These are phyloP conservation scores for Lepidurus arcticus DNA, from an alignment of 1,140 invertebrate genomes.

Conservation along the genomic window DNA sequence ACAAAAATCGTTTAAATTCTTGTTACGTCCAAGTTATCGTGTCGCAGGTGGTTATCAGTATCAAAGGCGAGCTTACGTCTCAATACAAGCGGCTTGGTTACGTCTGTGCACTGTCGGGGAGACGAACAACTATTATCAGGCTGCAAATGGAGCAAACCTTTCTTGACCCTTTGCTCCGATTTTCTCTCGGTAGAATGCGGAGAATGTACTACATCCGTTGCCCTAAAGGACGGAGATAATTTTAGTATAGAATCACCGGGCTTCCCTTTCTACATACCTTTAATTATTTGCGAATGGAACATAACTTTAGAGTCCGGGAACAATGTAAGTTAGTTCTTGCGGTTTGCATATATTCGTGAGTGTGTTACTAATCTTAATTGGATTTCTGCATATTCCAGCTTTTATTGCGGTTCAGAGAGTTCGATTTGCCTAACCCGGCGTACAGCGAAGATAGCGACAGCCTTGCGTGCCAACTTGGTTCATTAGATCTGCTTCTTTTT, in stretches of 20 bases:
- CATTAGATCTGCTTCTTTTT: conserved; percentile 19
- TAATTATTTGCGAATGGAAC: conserved; percentile 31
- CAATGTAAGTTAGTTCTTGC: conserved; percentile 24
- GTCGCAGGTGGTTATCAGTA: background rate
- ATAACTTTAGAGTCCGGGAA: conserved; percentile 26
- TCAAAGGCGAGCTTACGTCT: conserved; percentile 15
- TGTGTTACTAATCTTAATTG: background rate
- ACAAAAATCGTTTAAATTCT: background rate
- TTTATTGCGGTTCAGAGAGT: conserved; percentile 23
- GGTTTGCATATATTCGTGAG: background rate
- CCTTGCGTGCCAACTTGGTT: conserved; percentile 16
- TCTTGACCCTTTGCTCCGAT: conserved; percentile 19
- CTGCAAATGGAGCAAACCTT: conserved; percentile 24
- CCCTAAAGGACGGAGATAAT: background rate
- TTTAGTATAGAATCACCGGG: conserved; percentile 24
- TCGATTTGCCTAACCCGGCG: conserved; percentile 27
- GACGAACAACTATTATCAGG: conserved; percentile 28
- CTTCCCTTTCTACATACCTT: conserved; percentile 31
- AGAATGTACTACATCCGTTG: conserved; percentile 24
- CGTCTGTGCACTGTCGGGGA: conserved; percentile 28
- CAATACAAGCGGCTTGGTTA: background rate
- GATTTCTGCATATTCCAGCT: background rate
- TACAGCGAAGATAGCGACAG: conserved; percentile 24
- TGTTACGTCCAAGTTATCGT: background rate
- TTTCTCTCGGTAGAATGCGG: conserved; percentile 29